Evolutionary conservation across 2,113 vertebrate species (phyloP).

Genomic region (Datnioides undecimradiatus): DNA sequence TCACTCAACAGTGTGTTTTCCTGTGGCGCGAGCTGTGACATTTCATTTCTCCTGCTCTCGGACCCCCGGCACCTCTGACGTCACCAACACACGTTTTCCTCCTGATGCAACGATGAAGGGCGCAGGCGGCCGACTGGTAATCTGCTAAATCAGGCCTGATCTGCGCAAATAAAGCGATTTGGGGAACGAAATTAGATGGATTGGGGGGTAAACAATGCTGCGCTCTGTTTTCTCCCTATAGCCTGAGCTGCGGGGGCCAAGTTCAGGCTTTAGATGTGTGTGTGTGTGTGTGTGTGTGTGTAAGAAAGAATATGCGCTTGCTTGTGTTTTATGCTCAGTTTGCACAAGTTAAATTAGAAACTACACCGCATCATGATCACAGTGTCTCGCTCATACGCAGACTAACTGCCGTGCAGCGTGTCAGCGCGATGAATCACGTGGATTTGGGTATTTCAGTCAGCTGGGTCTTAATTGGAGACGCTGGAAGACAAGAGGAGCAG

Average conservation of each 20-base stretch:
- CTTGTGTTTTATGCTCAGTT: neutral
- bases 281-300: neutral
- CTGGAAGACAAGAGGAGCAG: neutral
- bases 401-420: neutral
- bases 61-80: neutral
- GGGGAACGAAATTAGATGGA: slow-evolving; percentile 69
- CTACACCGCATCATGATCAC: neutral
- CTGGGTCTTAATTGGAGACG: neutral
- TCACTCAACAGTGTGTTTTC: no score
- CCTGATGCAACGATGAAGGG: slow-evolving; percentile 55
- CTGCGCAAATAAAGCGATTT: slow-evolving; percentile 73
- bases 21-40: neutral
- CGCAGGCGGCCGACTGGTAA: slow-evolving; percentile 62
- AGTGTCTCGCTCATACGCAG: neutral
- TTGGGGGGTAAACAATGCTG: slow-evolving; percentile 75
- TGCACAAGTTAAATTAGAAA: neutral
- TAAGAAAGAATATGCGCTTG: neutral
- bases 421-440: neutral
- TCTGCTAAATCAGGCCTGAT: slow-evolving; percentile 76
- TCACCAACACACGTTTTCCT: slow-evolving; percentile 58
- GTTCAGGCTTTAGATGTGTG: slow-evolving; percentile 20
- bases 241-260: slow-evolving; percentile 47
- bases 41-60: slow-evolving; percentile 2
- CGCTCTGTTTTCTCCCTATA: slow-evolving; percentile 55
- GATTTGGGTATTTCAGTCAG: neutral